Evolutionary conservation across 2,888 invertebrate genomes (phyloP).

Genomic region (Ennomos erosarius): DNA sequence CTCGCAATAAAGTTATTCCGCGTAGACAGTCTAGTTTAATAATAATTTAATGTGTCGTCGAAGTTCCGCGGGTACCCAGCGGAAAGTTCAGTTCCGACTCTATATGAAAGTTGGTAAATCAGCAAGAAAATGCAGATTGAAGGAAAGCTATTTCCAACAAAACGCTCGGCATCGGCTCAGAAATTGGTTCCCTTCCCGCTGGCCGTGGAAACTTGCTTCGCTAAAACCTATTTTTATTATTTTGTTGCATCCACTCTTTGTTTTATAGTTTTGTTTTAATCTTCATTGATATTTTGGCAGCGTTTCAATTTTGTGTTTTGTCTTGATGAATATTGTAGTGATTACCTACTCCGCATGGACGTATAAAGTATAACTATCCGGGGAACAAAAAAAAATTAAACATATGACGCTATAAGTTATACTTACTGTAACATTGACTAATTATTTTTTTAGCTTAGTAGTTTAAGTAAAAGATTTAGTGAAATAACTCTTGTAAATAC

Average conservation of each 20-base stretch:
- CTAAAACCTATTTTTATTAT: conserved; percentile 81
- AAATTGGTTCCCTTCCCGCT: conserved; percentile 81
- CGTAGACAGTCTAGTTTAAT: conserved; percentile 53
- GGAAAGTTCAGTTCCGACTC: conserved; percentile 64
- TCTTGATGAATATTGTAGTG: conserved; percentile 33
- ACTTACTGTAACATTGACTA: no score
- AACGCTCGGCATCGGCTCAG: conserved; percentile 82
- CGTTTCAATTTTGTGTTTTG: conserved; percentile 17
- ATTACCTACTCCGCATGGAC: conserved; percentile 18
- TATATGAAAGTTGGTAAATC: conserved; percentile 83
- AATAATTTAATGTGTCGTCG: conserved; percentile 69
- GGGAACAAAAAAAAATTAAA: no score
- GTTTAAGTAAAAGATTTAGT: no score
- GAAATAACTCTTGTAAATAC: no score
- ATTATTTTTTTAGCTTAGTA: no score
- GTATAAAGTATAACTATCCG: no score
- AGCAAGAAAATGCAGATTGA: conserved; percentile 86
- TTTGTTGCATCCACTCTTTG: conserved; percentile 66
- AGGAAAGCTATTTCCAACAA: conserved; percentile 85
- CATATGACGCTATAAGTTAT: no score
- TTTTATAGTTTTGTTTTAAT: conserved; percentile 75
- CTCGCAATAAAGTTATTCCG: conserved; percentile 29
- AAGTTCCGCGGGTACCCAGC: conserved; percentile 62
- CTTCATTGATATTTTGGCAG: conserved; percentile 52
- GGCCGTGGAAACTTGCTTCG: conserved; percentile 78